phyloP scores from a whole-genome alignment of 1,140 invertebrate species.

The Zaprionus tsacasi region DNA sequence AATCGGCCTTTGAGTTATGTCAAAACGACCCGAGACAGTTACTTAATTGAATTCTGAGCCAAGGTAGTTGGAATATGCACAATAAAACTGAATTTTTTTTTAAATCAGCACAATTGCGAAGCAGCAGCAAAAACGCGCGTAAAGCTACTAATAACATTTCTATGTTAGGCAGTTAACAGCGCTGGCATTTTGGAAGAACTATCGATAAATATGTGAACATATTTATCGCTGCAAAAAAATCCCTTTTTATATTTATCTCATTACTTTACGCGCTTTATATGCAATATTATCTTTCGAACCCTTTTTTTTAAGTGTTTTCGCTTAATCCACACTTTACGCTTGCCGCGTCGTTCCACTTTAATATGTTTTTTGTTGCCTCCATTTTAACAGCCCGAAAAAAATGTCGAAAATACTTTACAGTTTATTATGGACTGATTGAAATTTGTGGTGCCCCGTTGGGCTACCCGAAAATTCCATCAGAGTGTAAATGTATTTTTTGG shows the following conservation, averaged over 20 bases:
- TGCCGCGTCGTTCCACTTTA: not conserved
- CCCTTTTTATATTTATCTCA: not conserved
- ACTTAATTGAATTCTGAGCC: slow-evolving; percentile 66
- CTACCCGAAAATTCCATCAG: slow-evolving; percentile 58
- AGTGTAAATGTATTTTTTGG: slow-evolving; percentile 4
- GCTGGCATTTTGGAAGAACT: not conserved
- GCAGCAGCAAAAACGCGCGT: not conserved
- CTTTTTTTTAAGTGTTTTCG: slow-evolving; percentile 7
- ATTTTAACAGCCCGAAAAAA: slow-evolving; percentile 24
- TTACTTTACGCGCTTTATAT: slow-evolving; percentile 2
- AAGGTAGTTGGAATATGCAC: not conserved
- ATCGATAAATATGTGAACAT: not conserved
- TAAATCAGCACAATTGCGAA: too few species aligned
- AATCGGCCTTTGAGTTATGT: slow-evolving; percentile 70
- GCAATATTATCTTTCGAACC: not conserved
- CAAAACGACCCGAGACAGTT: slow-evolving; percentile 64
- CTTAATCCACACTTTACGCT: not conserved
- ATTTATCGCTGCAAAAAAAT: not conserved
- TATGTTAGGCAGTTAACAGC: slow-evolving; percentile 1
- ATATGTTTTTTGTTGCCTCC: not conserved
- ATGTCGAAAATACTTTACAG: slow-evolving; percentile 59
- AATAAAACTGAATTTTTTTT: not conserved
- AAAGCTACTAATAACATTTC: not conserved
- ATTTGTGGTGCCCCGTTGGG: slow-evolving; percentile 61
- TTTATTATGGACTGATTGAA: slow-evolving; percentile 76